These are phyloP conservation scores for Papilio glaucus DNA, from an alignment of 1,140 invertebrate genomes.

Conservation along the genomic window DNA sequence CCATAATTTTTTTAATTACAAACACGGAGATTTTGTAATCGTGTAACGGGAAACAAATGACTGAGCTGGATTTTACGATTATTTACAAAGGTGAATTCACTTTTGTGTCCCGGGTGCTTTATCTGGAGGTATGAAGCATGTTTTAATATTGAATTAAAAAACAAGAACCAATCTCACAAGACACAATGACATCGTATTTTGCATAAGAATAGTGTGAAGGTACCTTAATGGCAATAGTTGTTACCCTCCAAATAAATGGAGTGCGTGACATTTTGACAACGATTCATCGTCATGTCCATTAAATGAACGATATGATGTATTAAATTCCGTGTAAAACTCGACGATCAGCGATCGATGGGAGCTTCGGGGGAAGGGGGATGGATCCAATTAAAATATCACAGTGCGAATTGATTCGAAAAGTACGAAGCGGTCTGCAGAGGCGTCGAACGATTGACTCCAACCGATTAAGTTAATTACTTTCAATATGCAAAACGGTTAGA, in stretches of 20 bases:
- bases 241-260: background rate
- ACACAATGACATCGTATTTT: background rate
- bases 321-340: conserved; percentile 66
- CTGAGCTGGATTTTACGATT: no score
- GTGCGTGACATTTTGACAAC: conserved; percentile 40
- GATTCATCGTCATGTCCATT: conserved; percentile 61
- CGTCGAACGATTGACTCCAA: conserved; percentile 9
- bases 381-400: conserved; percentile 67
- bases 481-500: conserved; percentile 21
- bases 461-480: conserved; percentile 22
- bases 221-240: conserved; percentile 45
- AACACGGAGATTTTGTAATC: no score
- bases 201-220: background rate
- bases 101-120: no score
- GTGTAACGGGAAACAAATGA: no score
- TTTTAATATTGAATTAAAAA: no score
- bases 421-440: conserved; percentile 26
- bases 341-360: conserved; percentile 47
- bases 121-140: no score
- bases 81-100: no score
- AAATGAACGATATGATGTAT: conserved; percentile 66
- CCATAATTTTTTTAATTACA: no score
- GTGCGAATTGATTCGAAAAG: conserved; percentile 44
- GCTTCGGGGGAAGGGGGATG: conserved; percentile 41
- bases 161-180: no score